Evolutionary conservation across 2,888 invertebrate genomes (phyloP), one percentile per base, ranked within the genome.

Genomic region (Thymelicus acteon): DNA sequence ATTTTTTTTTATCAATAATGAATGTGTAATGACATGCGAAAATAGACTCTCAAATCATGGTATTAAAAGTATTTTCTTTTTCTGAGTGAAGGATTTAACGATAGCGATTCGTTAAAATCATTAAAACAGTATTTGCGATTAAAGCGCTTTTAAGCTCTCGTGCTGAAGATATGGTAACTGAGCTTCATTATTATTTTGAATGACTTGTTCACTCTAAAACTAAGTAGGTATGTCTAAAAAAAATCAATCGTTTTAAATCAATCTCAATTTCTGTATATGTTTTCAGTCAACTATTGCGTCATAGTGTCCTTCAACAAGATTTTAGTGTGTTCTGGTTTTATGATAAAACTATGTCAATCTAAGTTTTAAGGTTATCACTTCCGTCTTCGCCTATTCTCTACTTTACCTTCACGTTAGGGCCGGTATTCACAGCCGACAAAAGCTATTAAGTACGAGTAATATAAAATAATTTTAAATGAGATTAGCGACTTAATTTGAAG

Each of bases 341-440:
- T 85, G 87, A 85, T 84, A 86, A 82, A 92, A 91, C 89, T 91
- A 90, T 91, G 90, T 91, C 91, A 90, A 91, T 93, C 91, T 90
- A 91, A 92, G 90, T 92, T 93, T 90, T 90, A 90, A 91, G 91
- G 90, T 92, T 91, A 91, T 91, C 89, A 88, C 89, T 90, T 90
- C 89, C 88, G 84, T 80, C 80, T 86, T 85, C 83, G 86, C 86
- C 88, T 89, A 86, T 80, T 73, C 67, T 82, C n/a, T 58, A 77
- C 72, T 79, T 84, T 88, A 89, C 89, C 89, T 83, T 85, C 79
- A 76, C 76, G 72, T 60, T 85, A 88, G 85, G 87, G 86, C 75
- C 85, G 85, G 71, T 62, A 63, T 39, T 40, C 37, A 57, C 57
- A 13, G 31, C 37, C 10, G 13, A 24, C 7, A 10, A 57, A 57